Percentiles rank a stretch among this genome's conserved stretches.
These are phyloP conservation scores for Motacilla alba DNA, from an alignment of 2,113 vertebrate species.

Conservation along the genomic window DNA sequence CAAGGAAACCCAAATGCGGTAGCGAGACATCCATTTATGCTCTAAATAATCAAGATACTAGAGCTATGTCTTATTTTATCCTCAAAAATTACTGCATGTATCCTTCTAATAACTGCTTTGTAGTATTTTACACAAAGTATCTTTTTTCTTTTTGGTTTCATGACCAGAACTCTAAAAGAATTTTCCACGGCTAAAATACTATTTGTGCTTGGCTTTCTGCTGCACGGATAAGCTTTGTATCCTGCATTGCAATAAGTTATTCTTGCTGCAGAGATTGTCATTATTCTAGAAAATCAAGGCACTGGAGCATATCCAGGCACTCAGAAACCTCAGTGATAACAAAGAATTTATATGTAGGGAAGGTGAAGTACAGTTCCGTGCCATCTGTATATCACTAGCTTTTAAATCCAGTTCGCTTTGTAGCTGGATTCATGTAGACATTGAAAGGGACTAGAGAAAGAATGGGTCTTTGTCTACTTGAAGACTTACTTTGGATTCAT, in stretches of 20 bases:
- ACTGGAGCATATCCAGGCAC: background rate
- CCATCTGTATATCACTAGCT: constrained; percentile 3
- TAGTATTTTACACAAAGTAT: background rate
- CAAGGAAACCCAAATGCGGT: background rate
- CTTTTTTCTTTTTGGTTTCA: background rate
- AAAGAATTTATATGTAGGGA: constrained; percentile 1
- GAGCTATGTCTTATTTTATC: background rate
- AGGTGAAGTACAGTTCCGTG: constrained; percentile 15
- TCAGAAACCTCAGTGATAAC: constrained; percentile 19
- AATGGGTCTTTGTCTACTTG: constrained; percentile 57
- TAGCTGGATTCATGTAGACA: constrained; percentile 23
- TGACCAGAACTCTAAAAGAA: background rate
- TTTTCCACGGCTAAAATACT: background rate
- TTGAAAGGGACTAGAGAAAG: constrained; percentile 54
- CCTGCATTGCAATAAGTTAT: background rate
- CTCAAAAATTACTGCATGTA: background rate
- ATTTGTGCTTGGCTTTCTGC: background rate
- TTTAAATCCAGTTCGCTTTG: constrained; percentile 38
- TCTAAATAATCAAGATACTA: background rate
- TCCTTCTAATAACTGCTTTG: background rate
- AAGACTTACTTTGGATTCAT: constrained; percentile 64
- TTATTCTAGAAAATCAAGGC: constrained; percentile 36
- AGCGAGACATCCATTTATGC: background rate
- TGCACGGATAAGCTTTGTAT: background rate
- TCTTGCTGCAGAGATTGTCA: background rate